Evolutionary conservation across 2,113 vertebrate genomes (phyloP).

Genomic region (Dasyurus viverrinus): DNA sequence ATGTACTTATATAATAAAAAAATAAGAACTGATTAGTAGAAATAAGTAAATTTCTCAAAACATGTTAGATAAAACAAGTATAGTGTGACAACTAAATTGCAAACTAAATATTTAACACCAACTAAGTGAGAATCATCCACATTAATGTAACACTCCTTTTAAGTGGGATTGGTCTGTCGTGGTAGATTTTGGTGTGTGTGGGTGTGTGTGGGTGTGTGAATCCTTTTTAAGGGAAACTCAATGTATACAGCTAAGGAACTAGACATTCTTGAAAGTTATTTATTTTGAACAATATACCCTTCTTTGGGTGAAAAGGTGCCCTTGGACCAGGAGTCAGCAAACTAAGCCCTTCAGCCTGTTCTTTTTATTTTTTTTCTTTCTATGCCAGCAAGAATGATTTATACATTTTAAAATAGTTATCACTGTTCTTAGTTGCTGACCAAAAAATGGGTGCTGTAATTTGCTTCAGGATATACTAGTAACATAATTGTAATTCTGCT

Average conservation of each 20-base stretch:
- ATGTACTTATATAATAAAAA: neutral
- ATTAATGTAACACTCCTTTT: neutral
- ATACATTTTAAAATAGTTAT: neutral
- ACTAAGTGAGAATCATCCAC: neutral
- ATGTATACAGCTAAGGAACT: neutral
- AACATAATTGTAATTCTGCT: neutral
- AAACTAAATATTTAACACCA: neutral
- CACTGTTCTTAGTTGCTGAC: neutral
- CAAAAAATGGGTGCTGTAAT: neutral
- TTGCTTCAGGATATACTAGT: neutral
- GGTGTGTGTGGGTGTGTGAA: no score
- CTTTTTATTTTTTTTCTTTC: neutral
- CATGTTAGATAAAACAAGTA: neutral
- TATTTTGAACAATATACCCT: neutral
- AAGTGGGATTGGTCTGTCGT: neutral
- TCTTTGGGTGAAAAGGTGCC: no score
- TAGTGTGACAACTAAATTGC: neutral
- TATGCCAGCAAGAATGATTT: neutral
- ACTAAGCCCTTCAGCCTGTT: neutral
- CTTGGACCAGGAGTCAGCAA: neutral
- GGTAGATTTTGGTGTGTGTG: neutral
- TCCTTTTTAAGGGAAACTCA: neutral
- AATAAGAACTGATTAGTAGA: neutral
- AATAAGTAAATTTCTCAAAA: neutral
- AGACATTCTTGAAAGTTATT: neutral